Evolutionary conservation across 2,797 vertebrate genomes (phyloP), one percentile per base, ranked within the genome.

Genomic region (Sebastes wilsoni): DNA sequence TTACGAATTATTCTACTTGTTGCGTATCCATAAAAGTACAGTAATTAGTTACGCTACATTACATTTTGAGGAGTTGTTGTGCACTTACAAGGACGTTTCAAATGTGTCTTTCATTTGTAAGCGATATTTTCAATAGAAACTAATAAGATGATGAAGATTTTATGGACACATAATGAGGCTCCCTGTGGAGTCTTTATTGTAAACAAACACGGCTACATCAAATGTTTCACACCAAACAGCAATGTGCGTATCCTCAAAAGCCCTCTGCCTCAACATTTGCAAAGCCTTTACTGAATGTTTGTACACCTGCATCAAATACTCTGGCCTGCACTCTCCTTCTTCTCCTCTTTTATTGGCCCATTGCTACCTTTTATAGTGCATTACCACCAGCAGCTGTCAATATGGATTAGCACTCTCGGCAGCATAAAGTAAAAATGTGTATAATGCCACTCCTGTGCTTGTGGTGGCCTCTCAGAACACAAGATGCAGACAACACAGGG

Each of bases 261-360:
- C 23, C 4, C 52, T 25, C 22, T 25, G 66, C 14, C 27, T 60
- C 6, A 84, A 77, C 61, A 72, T 61, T 66, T 64, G 5, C 16
- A 52, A 66, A 79, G 14, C 18, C 34, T 76, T 75, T 71, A 42
- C 46, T 62, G 20, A 81, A 72, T 79, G 18, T 81, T 86, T 75
- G 73, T 56, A 61, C 49, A 64, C 2, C 49, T 12, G 7, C 38
- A 65, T 78, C 59, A 79, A 83, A 68, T 75, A 72, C 28, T 72
- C 46, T 80, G 59, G 54, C 49, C 54, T 68, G 23, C 3, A 27
- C 38, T 12, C 38, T 78, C 30, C 28, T n/a, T 69, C 30, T 56
- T 66, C 11, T 66, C 9, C 59, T 72, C 2, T 72, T 80, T 75
- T 64, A 66, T 80, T 77, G 22, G 59, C 22, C 5, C 22, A 16